Evolutionary conservation across 2,797 vertebrate genomes (phyloP).

Genomic region (Sebastes reedi): DNA sequence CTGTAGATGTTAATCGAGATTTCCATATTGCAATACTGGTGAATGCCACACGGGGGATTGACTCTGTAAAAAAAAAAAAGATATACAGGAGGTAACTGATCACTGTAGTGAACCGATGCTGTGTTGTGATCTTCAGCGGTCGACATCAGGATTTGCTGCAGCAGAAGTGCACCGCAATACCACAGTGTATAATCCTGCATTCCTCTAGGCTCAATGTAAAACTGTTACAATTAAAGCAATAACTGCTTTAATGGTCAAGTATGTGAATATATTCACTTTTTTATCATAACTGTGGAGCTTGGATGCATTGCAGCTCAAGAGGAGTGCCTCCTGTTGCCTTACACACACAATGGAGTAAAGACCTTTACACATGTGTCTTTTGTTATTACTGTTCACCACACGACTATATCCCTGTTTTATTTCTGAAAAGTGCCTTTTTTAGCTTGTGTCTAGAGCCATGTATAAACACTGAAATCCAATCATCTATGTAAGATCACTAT

Average conservation of each 20-base stretch:
- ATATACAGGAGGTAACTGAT: neutral
- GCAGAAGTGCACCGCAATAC: slow-evolving; percentile 27
- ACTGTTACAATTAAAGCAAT: slow-evolving; percentile 71
- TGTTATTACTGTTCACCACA: slow-evolving; percentile 34
- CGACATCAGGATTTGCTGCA: slow-evolving; percentile 27
- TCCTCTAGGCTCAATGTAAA: slow-evolving; percentile 38
- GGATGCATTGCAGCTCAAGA: slow-evolving; percentile 32
- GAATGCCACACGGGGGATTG: slow-evolving; percentile 53
- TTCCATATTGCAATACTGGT: slow-evolving; percentile 66
- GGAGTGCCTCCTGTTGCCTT: slow-evolving; percentile 51
- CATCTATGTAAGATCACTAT: slow-evolving; percentile 36
- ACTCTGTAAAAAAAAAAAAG: slow-evolving; percentile 16
- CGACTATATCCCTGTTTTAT: slow-evolving; percentile 30
- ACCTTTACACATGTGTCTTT: slow-evolving; percentile 47
- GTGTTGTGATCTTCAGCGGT: slow-evolving; percentile 18
- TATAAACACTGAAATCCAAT: slow-evolving; percentile 63
- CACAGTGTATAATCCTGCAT: slow-evolving; percentile 42
- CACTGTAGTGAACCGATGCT: slow-evolving; percentile 2
- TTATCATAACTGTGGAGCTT: slow-evolving; percentile 11
- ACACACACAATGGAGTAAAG: slow-evolving; percentile 37
- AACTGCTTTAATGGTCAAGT: slow-evolving; percentile 59
- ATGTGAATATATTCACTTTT: slow-evolving; percentile 50
- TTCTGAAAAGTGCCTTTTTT: slow-evolving; percentile 69
- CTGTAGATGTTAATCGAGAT: slow-evolving; percentile 46
- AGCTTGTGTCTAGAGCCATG: slow-evolving; percentile 40